Base-by-base conservation (phyloP, 2,113 vertebrate genomes). In the Stigmatopora argus region DNA sequence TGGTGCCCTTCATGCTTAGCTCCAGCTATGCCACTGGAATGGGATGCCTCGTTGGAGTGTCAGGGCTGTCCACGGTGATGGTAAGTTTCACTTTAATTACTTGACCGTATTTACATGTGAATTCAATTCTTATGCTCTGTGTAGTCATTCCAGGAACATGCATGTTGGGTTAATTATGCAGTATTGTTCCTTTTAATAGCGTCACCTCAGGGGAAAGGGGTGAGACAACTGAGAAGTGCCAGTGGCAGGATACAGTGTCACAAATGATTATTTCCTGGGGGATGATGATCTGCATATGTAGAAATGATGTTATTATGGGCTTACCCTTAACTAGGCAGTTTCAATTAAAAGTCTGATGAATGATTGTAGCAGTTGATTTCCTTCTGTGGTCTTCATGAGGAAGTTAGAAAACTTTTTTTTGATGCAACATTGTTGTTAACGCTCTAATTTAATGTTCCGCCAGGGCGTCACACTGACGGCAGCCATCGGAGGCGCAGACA, bases 401-500 rank as follows among this genome's bases (percentile, higher is more conserved):
- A 26, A 49, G 46, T 26, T 17, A 62, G 3, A 15, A 7, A 21
- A 17, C 45, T 62, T 2, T 26, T 21, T 45, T 41, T 31, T 41
- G 56, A 31, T 10, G 8, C 10, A 31, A 15, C 23, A 14, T 59
- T 68, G 46, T 26, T 41, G 26, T 18, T 41, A 1, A 12, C 2
- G 15, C 13, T 11, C 5, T 14, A 34, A 13, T 52, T 14, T 18
- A 4, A 7, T n/a, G 15, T 59, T 19, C 34, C n/a, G n/a, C 12
- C 11, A 92, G 92, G 92, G 92, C 31, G 91, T 92, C 23, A 92
- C 92, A 1, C 83, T 92, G 67, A 92, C 92, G 0, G 88, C 89
- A 15, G 92, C 91, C 67, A 92, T 92, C 0, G 92, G 92, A n/a
- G 92, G 92, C 0, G 92, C 92, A 7, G 92, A 92, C 77, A 92